Conservation (phyloP, 2,888 invertebrate species). For the Apoderus coryli region DNA sequence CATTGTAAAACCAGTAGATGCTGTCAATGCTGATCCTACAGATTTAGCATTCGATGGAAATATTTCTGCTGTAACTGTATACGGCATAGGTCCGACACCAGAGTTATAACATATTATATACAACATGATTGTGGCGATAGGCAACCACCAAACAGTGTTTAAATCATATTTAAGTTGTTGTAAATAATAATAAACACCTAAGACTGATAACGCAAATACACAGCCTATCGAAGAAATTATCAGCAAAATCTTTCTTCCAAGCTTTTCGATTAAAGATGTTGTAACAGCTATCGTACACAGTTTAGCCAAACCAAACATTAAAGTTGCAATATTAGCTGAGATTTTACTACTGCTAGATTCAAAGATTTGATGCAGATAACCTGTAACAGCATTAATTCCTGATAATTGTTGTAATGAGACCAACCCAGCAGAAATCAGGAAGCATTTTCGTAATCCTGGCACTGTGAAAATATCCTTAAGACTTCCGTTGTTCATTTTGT, state of each 20-base stretch:
- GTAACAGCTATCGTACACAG: constrained; percentile 51
- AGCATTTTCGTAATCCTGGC: constrained; percentile 32
- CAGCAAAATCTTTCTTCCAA: constrained; percentile 50
- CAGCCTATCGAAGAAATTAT: constrained; percentile 51
- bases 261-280: constrained; percentile 56
- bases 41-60: constrained; percentile 52
- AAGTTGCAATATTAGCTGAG: constrained; percentile 47
- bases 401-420: constrained; percentile 74
- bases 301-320: constrained; percentile 65
- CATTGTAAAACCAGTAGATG: constrained; percentile 15
- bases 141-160: constrained; percentile 46
- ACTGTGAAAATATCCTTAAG: constrained; percentile 13
- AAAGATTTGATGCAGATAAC: constrained; percentile 60
- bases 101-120: constrained; percentile 57
- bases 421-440: constrained; percentile 53
- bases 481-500: constrained; percentile 11
- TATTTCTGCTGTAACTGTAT: constrained; percentile 71
- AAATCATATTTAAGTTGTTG: constrained; percentile 11
- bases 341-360: constrained; percentile 48
- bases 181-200: constrained; percentile 18
- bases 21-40: constrained; percentile 43
- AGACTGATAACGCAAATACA: constrained; percentile 33
- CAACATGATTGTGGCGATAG: constrained; percentile 50
- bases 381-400: constrained; percentile 66
- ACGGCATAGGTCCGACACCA: constrained; percentile 61